A percentile compares a stretch with the other conserved stretches of the same genome.
Conservation (phyloP, 2,888 invertebrate species). For the Luperina testacea region DNA sequence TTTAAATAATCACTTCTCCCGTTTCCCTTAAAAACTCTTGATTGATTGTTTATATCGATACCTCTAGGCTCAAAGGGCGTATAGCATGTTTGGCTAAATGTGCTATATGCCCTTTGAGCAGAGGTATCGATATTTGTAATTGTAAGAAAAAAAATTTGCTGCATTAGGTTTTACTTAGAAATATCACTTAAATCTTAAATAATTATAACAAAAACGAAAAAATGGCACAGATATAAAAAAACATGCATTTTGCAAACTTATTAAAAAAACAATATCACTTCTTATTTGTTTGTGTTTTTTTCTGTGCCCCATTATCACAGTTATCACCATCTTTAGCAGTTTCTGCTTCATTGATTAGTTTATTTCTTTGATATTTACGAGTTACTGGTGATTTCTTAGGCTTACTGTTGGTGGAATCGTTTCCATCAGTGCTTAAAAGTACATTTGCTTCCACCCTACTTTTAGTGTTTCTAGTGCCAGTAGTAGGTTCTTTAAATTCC, state of each 20-base stretch:
- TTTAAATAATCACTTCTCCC: constrained; percentile 35
- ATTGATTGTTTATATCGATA: neutral
- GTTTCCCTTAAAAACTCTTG: neutral
- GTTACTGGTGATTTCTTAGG: constrained; percentile 59
- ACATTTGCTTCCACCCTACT: constrained; percentile 27
- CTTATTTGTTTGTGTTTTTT: constrained; percentile 47
- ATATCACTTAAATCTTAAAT: neutral
- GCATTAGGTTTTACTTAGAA: neutral
- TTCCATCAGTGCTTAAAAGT: neutral
- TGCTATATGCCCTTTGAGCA: too few species aligned
- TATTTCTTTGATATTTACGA: constrained; percentile 69
- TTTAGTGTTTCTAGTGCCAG: constrained; percentile 37
- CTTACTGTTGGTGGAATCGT: constrained; percentile 35
- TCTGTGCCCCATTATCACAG: constrained; percentile 33
- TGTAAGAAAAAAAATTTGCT: neutral
- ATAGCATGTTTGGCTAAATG: too few species aligned
- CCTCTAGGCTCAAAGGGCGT: too few species aligned
- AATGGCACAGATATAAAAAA: neutral
- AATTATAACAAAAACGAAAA: constrained; percentile 1
- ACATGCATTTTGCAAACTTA: constrained; percentile 18
- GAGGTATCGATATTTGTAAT: neutral
- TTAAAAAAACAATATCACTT: constrained; percentile 40
- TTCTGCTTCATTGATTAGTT: constrained; percentile 40
- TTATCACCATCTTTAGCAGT: constrained; percentile 20
- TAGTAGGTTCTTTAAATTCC: constrained; percentile 32